Percentiles rank a stretch among this genome's conserved stretches.
Evolutionary conservation across 2,888 invertebrate species (phyloP).

Genomic region (Cryptosula pallasiana): DNA sequence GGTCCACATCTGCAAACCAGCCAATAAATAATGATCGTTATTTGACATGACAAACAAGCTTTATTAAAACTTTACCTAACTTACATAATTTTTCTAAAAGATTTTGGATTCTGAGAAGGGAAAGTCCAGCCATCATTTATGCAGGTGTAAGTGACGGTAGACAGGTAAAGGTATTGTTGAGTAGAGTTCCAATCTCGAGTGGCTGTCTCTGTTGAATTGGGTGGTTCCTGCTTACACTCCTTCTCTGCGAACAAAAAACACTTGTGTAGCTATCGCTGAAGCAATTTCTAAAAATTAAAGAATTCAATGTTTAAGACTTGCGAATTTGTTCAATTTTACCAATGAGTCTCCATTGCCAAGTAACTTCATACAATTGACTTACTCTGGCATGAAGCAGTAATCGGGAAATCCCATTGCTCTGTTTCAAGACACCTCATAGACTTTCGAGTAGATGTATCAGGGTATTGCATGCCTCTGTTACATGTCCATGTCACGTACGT

Average conservation of each 20-base stretch:
- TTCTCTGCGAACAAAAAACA: too few species aligned
- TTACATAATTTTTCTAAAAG: not conserved
- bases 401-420: not conserved
- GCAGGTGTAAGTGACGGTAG: conserved; percentile 9
- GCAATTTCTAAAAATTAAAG: too few species aligned
- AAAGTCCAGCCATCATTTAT: conserved; percentile 6
- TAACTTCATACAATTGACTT: too few species aligned
- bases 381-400: not conserved
- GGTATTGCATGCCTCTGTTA: not conserved
- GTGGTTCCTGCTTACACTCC: too few species aligned
- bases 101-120: not conserved
- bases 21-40: too few species aligned
- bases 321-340: too few species aligned
- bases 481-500: conserved; percentile 2
- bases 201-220: not conserved
- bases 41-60: too few species aligned
- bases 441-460: not conserved
- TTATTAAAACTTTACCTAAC: too few species aligned
- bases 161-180: not conserved
- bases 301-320: too few species aligned
- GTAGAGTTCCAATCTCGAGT: not conserved
- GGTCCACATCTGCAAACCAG: not conserved
- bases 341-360: too few species aligned
- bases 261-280: too few species aligned
- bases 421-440: not conserved